A percentile compares a stretch with the other conserved stretches of the same genome.
These are phyloP conservation scores for Acronicta leporina DNA, from an alignment of 2,888 invertebrate species.

Conservation along the genomic window DNA sequence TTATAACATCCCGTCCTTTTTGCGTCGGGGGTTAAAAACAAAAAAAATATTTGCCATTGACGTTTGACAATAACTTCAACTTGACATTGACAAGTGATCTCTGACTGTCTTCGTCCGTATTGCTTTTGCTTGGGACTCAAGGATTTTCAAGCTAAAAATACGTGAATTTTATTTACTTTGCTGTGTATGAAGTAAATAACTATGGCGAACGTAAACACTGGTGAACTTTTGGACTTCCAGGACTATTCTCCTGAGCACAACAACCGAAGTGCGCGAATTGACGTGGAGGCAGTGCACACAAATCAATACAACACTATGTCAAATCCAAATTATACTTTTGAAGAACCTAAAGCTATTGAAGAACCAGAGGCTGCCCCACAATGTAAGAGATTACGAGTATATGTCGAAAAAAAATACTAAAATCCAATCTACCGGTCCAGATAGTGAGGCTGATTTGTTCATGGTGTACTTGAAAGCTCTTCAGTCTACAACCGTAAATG, in stretches of 20 bases:
- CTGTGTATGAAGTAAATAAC: slow-evolving; percentile 46
- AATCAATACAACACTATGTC: slow-evolving; percentile 83
- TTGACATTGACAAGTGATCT: too few relatives aligned
- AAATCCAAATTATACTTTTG: slow-evolving; percentile 78
- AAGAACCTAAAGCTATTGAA: slow-evolving; percentile 72
- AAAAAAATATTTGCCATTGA: too few relatives aligned
- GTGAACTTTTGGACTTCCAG: slow-evolving; percentile 92
- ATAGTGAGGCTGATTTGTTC: too few relatives aligned
- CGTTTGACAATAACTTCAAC: too few relatives aligned
- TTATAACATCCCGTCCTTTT: too few relatives aligned
- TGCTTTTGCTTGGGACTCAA: too few relatives aligned
- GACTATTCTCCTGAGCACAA: slow-evolving; percentile 91
- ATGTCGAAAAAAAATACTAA: not conserved
- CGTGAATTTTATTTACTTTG: slow-evolving; percentile 12
- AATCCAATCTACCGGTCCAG: too few relatives aligned
- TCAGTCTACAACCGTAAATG: too few relatives aligned
- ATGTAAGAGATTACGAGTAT: slow-evolving; percentile 62
- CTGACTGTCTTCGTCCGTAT: too few relatives aligned
- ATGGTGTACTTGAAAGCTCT: too few relatives aligned
- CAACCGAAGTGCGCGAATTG: slow-evolving; percentile 90
- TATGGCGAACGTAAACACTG: slow-evolving; percentile 86
- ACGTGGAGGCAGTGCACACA: slow-evolving; percentile 90
- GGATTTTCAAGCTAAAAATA: too few relatives aligned
- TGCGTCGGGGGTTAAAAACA: too few relatives aligned
- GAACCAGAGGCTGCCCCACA: slow-evolving; percentile 72